Evolutionary conservation across 2,113 vertebrate species (phyloP), one percentile per base, ranked within the genome.

Genomic region (Anas platyrhynchos): DNA sequence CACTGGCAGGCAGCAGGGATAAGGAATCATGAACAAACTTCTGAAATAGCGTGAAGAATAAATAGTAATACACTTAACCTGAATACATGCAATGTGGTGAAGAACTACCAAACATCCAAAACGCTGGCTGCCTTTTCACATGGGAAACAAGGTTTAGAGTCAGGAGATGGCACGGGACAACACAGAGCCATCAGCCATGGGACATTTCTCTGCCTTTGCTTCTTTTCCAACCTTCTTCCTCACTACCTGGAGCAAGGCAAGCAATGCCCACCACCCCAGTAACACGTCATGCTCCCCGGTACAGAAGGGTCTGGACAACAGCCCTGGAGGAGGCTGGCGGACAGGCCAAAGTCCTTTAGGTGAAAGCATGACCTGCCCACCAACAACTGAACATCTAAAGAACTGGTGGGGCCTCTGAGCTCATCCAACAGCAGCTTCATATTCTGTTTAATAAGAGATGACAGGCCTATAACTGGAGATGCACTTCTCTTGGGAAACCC

Each of bases 61-160:
- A 48, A 22, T 48, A 48, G 20, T 27, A 62, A 67, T 20, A 7
- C 17, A 55, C 32, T 34, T 22, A 4, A 77, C 14, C 26, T 43
- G 22, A 68, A 16, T 7, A 16, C 1, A 11, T 1, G 5, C 22
- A 66, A 52, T 7, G 2, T 3, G 15, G n/a, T 38, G 41, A 52
- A 86, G 29, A n/a, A 17, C 6, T 3, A 2, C 3, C 34, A 6
- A 1, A 41, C 13, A 27, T 27, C 76, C 73, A 15, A 20, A 65
- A 14, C 3, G 2, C 0, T 0, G 38, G 26, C 20, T 62, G 44
- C 34, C 6, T 8, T 23, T 29, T 7, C 38, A 14, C 6, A 3
- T 1, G 18, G 43, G 46, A 43, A 73, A 34, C 44, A 27, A 59
- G n/a, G 17, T 15, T 27, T 2, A 4, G 67, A 81, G 61, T 4